A percentile compares a stretch with the other conserved stretches of the same genome.
Conservation (phyloP, 2,113 vertebrate species). For the Aramus guarauna region DNA sequence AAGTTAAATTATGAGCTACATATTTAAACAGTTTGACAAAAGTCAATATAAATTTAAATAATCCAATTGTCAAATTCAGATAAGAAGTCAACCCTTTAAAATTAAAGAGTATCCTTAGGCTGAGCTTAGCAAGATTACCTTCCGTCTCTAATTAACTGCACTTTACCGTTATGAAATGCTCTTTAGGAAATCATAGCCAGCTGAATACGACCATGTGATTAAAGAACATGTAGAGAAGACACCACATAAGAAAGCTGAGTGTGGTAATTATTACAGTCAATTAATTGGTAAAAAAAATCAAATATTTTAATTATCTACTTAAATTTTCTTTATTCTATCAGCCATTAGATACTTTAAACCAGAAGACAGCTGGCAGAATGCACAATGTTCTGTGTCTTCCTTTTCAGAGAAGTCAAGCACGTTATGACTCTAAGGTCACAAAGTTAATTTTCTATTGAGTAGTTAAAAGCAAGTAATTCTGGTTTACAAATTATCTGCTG, state of each 20-base stretch:
- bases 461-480: constrained; percentile 46
- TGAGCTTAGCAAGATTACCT: constrained; percentile 6
- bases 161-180: constrained; percentile 13
- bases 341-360: constrained; percentile 40
- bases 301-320: constrained; percentile 43
- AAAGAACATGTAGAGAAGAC: constrained; percentile 4
- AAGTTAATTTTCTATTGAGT: constrained; percentile 52
- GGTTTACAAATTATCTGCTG: constrained; percentile 49
- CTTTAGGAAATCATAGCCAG: background rate
- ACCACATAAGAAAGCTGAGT: constrained; percentile 15
- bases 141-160: background rate
- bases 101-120: background rate
- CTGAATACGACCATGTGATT: background rate
- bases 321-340: constrained; percentile 54
- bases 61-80: constrained; percentile 18
- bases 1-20: background rate
- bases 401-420: constrained; percentile 23
- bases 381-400: background rate
- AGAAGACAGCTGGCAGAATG: background rate
- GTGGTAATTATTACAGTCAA: constrained; percentile 62
- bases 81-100: background rate
- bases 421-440: constrained; percentile 34
- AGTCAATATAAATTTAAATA: constrained; percentile 2
- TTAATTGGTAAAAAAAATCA: constrained; percentile 54
- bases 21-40: background rate